Evolutionary conservation across 2,888 invertebrate species (phyloP), one percentile per base, ranked within the genome.

Genomic region (Nesidiocoris tenuis): DNA sequence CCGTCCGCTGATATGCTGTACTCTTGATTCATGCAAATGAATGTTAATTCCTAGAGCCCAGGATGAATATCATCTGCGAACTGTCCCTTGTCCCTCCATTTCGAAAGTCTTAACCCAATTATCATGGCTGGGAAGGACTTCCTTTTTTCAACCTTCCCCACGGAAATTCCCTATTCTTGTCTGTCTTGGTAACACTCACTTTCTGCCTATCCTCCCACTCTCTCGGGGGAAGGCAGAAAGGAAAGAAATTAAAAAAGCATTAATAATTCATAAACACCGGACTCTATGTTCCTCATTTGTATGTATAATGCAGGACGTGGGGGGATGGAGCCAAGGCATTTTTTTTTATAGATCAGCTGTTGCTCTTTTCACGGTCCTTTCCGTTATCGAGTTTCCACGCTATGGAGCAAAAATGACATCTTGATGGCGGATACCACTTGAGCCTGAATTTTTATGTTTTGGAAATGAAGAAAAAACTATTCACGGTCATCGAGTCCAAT

Each of bases 261-360:
- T 59, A 75, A 75, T 75, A 75, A 75, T 75, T 75, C 74, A 75
- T 75, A 75, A 75, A 59, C 74, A 66, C 74, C 74, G 72, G 74
- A 66, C 66, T 63, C 74, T 75, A 75, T 66, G 66, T 22, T 23
- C 66, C 74, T 75, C 74, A 75, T 75, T 75, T 75, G 74, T 75
- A 75, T 75, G 74, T 66, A 75, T 75, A 66, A 72, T 61, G 72
- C 61, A 39, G 74, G 66, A 75, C 12, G 39, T 39, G 66, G 64
- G 25, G 63, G 59, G 74, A 61, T 54, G 25, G 19, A 18, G 21
- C 24, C 3, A 39, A 12, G 39, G 39, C 3, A 39, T 66, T 21
- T 66, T 61, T 66, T 57, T 75, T 75, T 59, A 21, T 66, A 66
- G 74, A 75, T 75, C 74, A 75, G 74, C 74, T 75, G 74, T 75